Evolutionary conservation across 2,888 invertebrate species (phyloP), one percentile per base, ranked within the genome.

Genomic region (Dolichopus griseipennis): DNA sequence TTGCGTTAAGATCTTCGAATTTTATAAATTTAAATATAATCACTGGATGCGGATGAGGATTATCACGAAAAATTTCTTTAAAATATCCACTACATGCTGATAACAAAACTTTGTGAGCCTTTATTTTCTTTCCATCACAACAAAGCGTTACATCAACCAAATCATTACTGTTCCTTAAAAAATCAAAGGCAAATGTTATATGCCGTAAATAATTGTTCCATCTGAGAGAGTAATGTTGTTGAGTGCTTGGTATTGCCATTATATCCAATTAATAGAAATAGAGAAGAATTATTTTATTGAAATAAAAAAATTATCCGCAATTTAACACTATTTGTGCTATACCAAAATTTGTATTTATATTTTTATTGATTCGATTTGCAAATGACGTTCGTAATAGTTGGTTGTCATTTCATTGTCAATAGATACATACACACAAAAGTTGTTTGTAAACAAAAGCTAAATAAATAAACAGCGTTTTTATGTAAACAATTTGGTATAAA

Each of bases 71-170:
- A 73, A 87, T 85, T 75, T 87, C 86, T 73, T 84, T 86, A 77
- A 93, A 93, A 78, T 92, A 93, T 73, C 86, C 86, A 75, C 93
- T 93, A 78, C 93, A 93, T 8, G 92, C 92, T 0, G 92, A 91
- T 33, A 93, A 83, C 67, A 93, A 85, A 84, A 93, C 89, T 84
- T 90, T 92, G 77, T 93, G 93, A 61, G 93, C 93, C 76, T 88
- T 88, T 72, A 93, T 89, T 82, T 89, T 88, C 70, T 89, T 88
- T 71, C 93, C 93, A 79, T 93, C 93, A 77, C 92, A 92, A 79
- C 90, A 90, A 72, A 93, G 83, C 70, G 92, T 93, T 67, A 93
- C 93, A 83, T 93, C 93, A 68, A 92, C 91, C 72, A 93, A 86
- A 82, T 86, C 88, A 80, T 87, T 86, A 75, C 86, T 85, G 73